phyloP scores from a whole-genome alignment of 2,888 invertebrate genomes.

The Cinara cedri region DNA sequence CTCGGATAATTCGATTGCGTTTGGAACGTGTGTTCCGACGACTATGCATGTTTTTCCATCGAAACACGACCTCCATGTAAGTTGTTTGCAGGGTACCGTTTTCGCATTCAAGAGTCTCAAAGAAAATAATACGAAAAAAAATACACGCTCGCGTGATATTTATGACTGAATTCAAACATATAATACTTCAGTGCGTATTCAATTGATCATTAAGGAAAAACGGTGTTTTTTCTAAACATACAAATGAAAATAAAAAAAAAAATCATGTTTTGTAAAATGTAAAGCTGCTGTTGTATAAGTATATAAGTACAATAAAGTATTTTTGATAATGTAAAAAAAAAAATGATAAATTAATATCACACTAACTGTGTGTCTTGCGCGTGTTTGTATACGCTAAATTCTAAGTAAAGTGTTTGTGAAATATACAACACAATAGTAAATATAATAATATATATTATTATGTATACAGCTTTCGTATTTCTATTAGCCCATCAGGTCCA shows the following conservation, averaged over 20 bases:
- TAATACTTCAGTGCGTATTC: not conserved
- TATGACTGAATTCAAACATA: too few species aligned
- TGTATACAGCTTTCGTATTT: not conserved
- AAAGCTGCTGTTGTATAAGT: not conserved
- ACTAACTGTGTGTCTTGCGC: not conserved
- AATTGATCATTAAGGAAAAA: not conserved
- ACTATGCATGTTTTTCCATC: not conserved
- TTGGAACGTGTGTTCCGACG: too few species aligned
- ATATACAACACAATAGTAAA: constrained; percentile 17
- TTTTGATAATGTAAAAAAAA: not conserved
- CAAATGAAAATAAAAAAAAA: not conserved
- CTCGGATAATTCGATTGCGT: too few species aligned
- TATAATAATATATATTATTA: not conserved
- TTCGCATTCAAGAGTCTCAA: too few species aligned
- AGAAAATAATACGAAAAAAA: too few species aligned
- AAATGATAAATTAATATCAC: not conserved
- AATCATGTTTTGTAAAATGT: not conserved
- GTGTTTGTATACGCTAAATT: not conserved
- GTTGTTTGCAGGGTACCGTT: too few species aligned
- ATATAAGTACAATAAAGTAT: not conserved
- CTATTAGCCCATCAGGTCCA: not conserved
- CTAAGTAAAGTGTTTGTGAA: not conserved
- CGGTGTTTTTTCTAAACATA: too few species aligned
- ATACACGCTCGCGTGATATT: too few species aligned
- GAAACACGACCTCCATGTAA: too few species aligned